A percentile compares a stretch with the other conserved stretches of the same genome.
Evolutionary conservation across 2,888 invertebrate species (phyloP).

Genomic region (Nasonovia ribisnigri): DNA sequence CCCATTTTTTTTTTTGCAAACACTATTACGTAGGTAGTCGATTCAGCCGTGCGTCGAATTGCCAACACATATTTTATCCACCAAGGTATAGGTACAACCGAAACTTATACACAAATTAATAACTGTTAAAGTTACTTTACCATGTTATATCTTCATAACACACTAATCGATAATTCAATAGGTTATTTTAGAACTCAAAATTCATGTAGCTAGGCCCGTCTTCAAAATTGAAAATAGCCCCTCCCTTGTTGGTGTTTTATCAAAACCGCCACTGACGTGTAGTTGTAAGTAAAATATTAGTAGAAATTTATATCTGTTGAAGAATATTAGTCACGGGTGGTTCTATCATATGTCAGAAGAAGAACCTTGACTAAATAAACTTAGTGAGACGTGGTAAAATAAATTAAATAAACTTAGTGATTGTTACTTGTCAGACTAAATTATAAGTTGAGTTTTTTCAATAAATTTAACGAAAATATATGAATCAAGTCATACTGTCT

Average conservation of each 20-base stretch:
- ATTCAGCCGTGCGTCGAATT: not conserved
- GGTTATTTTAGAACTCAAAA: not conserved
- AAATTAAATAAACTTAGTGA: not conserved
- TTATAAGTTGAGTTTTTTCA: not conserved
- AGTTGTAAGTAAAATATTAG: not conserved
- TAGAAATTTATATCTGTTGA: not conserved
- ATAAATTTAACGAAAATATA: not conserved
- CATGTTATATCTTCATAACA: not conserved
- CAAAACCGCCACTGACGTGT: too few relatives aligned
- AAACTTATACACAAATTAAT: not conserved
- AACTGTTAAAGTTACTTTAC: not conserved
- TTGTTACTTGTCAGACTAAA: not conserved
- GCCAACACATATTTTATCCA: not conserved
- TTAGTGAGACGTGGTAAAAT: not conserved
- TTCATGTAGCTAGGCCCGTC: too few relatives aligned
- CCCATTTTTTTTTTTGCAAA: not conserved
- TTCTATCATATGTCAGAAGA: not conserved
- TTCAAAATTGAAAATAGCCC: too few relatives aligned
- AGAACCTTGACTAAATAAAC: not conserved
- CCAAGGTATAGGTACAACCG: not conserved
- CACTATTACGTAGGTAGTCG: not conserved
- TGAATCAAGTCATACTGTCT: not conserved
- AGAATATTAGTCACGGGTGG: not conserved
- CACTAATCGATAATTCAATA: not conserved
- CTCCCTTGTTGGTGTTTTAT: too few relatives aligned